phyloP scores from a whole-genome alignment of 2,888 invertebrate species.

The Octonoba sinensis region DNA sequence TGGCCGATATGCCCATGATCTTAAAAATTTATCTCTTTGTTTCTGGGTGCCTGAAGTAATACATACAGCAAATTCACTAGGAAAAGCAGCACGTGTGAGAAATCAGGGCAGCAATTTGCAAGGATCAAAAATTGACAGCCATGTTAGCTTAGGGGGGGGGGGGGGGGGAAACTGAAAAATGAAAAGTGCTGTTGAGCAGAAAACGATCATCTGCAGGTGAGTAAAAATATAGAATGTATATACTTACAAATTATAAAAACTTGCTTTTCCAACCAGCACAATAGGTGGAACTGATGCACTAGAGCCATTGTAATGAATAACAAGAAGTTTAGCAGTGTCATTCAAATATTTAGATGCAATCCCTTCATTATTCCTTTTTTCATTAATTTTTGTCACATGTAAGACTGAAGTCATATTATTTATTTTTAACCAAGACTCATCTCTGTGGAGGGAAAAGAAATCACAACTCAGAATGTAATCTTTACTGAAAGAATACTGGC shows the following conservation, averaged over 20 bases:
- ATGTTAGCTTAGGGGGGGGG: background rate
- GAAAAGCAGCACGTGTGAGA: too few species aligned
- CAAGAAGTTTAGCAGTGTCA: background rate
- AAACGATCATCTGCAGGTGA: background rate
- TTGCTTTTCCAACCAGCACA: slow-evolving; percentile 1
- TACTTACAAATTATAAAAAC: slow-evolving; percentile 11
- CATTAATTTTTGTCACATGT: background rate
- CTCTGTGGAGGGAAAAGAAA: background rate
- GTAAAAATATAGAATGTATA: background rate
- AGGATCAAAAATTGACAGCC: too few species aligned
- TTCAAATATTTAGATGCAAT: background rate
- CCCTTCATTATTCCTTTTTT: background rate
- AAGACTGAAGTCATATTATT: slow-evolving; percentile 1
- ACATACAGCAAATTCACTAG: too few species aligned
- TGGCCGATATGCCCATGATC: too few species aligned
- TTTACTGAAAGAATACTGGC: too few species aligned
- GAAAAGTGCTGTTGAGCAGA: background rate
- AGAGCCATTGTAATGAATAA: slow-evolving; percentile 2
- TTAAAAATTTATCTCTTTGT: too few species aligned
- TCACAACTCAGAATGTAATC: too few species aligned
- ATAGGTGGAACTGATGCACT: background rate
- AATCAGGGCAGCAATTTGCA: too few species aligned
- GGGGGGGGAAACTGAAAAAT: background rate
- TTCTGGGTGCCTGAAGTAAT: too few species aligned
- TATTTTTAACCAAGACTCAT: slow-evolving; percentile 6